A percentile compares a stretch with the other conserved stretches of the same genome.
Evolutionary conservation across 2,113 vertebrate species (phyloP).

Genomic region (Heloderma charlesbogerti): DNA sequence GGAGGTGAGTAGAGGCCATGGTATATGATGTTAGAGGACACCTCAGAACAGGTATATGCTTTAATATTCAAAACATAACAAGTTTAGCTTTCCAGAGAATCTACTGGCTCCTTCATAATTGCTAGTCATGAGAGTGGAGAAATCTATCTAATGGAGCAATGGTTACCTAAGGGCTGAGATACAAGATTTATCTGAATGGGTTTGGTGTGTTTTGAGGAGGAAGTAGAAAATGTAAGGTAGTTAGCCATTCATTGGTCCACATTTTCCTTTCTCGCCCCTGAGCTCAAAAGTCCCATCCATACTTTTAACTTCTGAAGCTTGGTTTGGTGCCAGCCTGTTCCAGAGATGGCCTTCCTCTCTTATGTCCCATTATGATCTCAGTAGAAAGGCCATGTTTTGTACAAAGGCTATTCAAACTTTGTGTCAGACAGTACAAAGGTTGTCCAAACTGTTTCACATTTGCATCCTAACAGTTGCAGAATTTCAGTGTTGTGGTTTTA

Average conservation of each 20-base stretch:
- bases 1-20: conserved; percentile 77
- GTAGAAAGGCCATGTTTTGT: not conserved
- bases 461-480: not conserved
- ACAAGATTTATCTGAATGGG: not conserved
- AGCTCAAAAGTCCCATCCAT: not conserved
- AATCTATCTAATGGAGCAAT: not conserved
- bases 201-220: not conserved
- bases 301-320: not conserved
- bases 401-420: not conserved
- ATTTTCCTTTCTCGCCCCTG: not conserved
- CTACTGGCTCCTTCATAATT: not conserved
- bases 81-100: too few species aligned
- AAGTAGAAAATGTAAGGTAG: not conserved
- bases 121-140: not conserved
- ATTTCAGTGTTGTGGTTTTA: not conserved
- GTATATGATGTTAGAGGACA: not conserved
- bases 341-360: not conserved
- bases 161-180: not conserved
- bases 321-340: not conserved
- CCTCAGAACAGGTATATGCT: not conserved
- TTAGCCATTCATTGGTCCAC: not conserved
- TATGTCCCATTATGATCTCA: not conserved
- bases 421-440: too few species aligned
- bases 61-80: not conserved
- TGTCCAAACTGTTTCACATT: not conserved